Evolutionary conservation across 2,113 vertebrate genomes (phyloP), one percentile per base, ranked within the genome.

Genomic region (Isichthys henryi): DNA sequence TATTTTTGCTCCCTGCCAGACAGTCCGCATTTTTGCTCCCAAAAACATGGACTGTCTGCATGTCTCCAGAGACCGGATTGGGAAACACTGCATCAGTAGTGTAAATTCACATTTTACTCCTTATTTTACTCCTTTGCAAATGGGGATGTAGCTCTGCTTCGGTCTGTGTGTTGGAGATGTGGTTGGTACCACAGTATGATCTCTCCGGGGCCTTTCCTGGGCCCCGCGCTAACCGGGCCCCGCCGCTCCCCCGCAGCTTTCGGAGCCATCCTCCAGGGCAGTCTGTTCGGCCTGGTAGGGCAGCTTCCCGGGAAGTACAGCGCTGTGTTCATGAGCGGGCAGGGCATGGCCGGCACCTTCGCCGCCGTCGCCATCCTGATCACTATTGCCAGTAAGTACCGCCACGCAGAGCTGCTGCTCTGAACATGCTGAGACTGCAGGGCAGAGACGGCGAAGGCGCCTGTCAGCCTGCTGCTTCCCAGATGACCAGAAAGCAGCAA

Each of bases 301-400:
- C 92, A 97, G 85, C 93, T 98, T 56, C 97, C 98, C 0, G 91
- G 94, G 90, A 95, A 93, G 50, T 98, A 98, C 92, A 98, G 96
- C 0, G 93, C 97, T 11, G 97, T 97, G 52, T 96, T 98, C 94
- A 98, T 98, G 97, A 98, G 97, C 0, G 97, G 97, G 43, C 98
- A 98, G 92, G 98, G 98, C 48, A 93, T 98, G 43, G 98, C 97
- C 0, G 98, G 98, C 85, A 96, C 95, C 77, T 98, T 98, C 0
- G 96, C 97, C 0, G 96, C 97, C 0, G 82, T 97, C 23, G 96
- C 97, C 0, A 97, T 98, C 97, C 98, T 98, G 95, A 96, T 96
- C 46, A 96, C 97, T 90, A 96, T 98, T 7, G 94, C 96, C 93
- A 97, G 97, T 98, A 91, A 95, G 97, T 96, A 31, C 35, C 17